Evolutionary conservation across 1,140 invertebrate species (phyloP).

Genomic region (Belonocnema kinseyi): DNA sequence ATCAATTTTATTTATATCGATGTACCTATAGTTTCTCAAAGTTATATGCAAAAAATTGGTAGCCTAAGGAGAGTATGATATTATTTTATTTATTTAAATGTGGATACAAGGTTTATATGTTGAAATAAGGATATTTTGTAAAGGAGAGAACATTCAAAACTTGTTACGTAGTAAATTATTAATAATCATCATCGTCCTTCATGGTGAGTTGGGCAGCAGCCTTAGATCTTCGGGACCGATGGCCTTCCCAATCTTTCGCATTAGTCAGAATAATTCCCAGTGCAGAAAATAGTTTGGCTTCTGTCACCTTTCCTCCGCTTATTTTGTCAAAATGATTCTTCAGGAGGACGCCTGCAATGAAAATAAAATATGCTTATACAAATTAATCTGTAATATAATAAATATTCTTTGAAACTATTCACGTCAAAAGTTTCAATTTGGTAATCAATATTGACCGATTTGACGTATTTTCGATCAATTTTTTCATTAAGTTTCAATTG

Average conservation of each 20-base stretch:
- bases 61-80: too few relatives aligned
- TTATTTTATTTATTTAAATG: neutral
- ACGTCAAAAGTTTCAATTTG: too few relatives aligned
- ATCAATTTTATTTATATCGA: too few relatives aligned
- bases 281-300: constrained; percentile 14
- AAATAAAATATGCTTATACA: neutral
- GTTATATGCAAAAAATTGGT: too few relatives aligned
- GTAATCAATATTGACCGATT: too few relatives aligned
- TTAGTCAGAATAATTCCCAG: constrained; percentile 21
- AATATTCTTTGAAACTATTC: too few relatives aligned
- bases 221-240: constrained; percentile 5
- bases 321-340: constrained; percentile 25
- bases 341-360: neutral
- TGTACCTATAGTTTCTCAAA: too few relatives aligned
- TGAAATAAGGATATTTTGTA: neutral
- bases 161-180: too few relatives aligned
- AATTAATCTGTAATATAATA: neutral
- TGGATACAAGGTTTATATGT: neutral
- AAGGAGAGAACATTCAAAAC: too few relatives aligned
- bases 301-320: constrained; percentile 17
- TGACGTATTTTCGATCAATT: too few relatives aligned
- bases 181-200: constrained; percentile 5
- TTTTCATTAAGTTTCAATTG: too few relatives aligned
- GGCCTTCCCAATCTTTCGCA: constrained; percentile 24
- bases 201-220: constrained; percentile 8